Percentiles rank a stretch among this genome's conserved stretches.
These are phyloP conservation scores for Drosophila lutescens DNA, from an alignment of 2,888 invertebrate genomes.

Conservation along the genomic window DNA sequence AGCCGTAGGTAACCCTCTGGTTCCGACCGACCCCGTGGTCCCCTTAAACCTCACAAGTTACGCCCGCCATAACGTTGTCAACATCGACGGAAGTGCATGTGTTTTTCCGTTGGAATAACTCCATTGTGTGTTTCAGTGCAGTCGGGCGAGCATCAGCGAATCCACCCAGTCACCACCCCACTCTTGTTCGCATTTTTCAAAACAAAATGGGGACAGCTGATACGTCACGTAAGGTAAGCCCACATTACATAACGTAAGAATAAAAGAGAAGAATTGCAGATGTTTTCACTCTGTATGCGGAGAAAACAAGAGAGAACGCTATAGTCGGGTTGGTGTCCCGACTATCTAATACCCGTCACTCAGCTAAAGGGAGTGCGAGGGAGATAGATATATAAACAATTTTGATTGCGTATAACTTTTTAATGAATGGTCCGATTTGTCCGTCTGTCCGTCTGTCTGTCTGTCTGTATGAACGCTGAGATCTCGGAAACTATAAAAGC, in stretches of 20 bases:
- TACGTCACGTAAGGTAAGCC: constrained; percentile 72
- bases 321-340: no score
- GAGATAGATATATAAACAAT: no score
- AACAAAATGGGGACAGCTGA: constrained; percentile 41
- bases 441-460: no score
- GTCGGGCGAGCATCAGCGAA: constrained; percentile 59
- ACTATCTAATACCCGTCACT: no score
- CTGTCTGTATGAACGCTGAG: no score
- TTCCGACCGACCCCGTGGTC: neutral
- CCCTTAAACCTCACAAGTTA: neutral
- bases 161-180: constrained; percentile 30
- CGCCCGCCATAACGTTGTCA: constrained; percentile 61
- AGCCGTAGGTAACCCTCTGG: constrained; percentile 23
- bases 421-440: no score
- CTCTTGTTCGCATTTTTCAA: constrained; percentile 7
- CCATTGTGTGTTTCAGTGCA: constrained; percentile 76
- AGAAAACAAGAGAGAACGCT: no score
- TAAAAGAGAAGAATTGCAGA: neutral
- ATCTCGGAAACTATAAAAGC: no score
- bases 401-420: no score
- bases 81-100: constrained; percentile 77
- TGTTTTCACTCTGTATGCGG: neutral
- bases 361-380: no score
- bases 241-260: constrained; percentile 53
- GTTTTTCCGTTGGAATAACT: constrained; percentile 80